Evolutionary conservation across 2,113 vertebrate genomes (phyloP).

Genomic region (Tursiops truncatus): DNA sequence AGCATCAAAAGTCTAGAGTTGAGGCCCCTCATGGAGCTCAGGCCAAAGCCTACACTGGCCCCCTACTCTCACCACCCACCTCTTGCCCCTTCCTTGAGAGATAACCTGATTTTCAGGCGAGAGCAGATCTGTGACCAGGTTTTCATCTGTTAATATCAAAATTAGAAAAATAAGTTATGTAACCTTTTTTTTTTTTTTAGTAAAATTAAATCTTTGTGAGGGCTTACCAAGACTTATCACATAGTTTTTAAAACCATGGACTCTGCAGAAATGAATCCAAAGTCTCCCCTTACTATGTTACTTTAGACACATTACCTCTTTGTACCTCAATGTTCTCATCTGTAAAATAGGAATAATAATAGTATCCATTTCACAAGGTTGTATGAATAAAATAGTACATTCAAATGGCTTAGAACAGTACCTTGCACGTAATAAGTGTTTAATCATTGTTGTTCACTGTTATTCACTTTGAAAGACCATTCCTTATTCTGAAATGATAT

Average conservation of each 20-base stretch:
- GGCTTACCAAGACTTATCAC: background rate
- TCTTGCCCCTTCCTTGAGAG: background rate
- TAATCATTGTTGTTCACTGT: background rate
- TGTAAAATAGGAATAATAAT: background rate
- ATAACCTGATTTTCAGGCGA: background rate
- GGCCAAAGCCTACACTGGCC: background rate
- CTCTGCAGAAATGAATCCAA: background rate
- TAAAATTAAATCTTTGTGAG: background rate
- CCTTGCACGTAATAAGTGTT: background rate
- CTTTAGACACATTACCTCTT: background rate
- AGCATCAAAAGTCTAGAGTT: background rate
- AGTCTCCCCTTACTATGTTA: background rate
- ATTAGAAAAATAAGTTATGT: background rate
- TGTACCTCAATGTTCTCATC: background rate
- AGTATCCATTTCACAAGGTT: background rate
- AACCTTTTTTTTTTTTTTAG: background rate
- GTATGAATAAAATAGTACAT: background rate
- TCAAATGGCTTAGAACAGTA: background rate
- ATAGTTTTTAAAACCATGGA: background rate
- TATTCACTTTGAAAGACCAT: background rate
- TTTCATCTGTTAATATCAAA: background rate
- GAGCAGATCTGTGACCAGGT: background rate
- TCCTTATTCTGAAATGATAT: conserved; percentile 20
- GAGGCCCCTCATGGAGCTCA: background rate
- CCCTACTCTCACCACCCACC: background rate